A percentile compares a stretch with the other conserved stretches of the same genome.
Conservation (phyloP, 1,140 invertebrate genomes). For the Pseudachorutes palmiensis region DNA sequence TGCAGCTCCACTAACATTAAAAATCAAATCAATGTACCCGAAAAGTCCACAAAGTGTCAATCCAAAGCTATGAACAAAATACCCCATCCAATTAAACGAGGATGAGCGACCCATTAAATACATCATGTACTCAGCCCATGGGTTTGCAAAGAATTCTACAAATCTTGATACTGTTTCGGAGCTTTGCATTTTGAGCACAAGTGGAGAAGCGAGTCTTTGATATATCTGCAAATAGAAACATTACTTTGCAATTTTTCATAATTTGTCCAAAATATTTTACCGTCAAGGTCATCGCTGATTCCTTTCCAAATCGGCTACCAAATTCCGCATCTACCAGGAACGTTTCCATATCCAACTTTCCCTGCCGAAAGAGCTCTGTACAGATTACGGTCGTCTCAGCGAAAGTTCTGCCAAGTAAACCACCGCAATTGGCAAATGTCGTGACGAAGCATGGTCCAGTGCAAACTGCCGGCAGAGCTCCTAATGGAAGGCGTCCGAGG, state of each 20-base stretch:
- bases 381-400: constrained; percentile 38
- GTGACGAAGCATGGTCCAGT: constrained; percentile 37
- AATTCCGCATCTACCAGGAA: constrained; percentile 37
- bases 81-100: constrained; percentile 22
- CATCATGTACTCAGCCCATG: constrained; percentile 36
- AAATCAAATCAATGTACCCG: not conserved
- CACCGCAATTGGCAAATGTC: constrained; percentile 34
- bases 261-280: constrained; percentile 13
- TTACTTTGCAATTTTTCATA: not conserved
- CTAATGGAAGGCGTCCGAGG: constrained; percentile 32
- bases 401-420: constrained; percentile 32
- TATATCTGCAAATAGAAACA: constrained; percentile 29
- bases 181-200: constrained; percentile 30
- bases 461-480: constrained; percentile 30
- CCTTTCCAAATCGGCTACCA: constrained; percentile 16
- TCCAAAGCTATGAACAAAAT: constrained; percentile 21
- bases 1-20: too few species aligned
- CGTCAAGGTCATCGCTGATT: constrained; percentile 20
- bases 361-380: constrained; percentile 36
- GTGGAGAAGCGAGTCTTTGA: constrained; percentile 28
- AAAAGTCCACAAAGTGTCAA: constrained; percentile 23
- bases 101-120: constrained; percentile 26
- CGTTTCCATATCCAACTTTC: constrained; percentile 30
- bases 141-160: constrained; percentile 25
- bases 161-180: constrained; percentile 21